Evolutionary conservation across 2,888 invertebrate genomes (phyloP).

Genomic region (Acanthococcus lagerstroemiae): DNA sequence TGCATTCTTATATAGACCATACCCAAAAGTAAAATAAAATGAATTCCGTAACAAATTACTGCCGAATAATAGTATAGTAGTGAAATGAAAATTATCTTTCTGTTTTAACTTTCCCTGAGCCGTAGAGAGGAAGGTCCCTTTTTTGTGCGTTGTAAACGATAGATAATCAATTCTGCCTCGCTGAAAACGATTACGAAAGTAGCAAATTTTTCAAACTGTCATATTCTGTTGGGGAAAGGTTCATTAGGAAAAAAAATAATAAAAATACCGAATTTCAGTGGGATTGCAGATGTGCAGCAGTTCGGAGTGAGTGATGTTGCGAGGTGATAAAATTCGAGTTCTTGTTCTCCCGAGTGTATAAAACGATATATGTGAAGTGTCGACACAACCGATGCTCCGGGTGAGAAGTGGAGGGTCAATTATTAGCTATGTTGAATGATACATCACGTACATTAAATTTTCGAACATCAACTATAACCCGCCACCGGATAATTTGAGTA

Average conservation of each 20-base stretch:
- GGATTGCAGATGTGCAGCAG: background rate
- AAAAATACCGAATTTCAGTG: background rate
- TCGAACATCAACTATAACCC: too few species aligned
- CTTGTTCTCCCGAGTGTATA: background rate
- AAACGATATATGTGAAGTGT: too few species aligned
- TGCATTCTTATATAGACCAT: background rate
- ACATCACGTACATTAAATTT: too few species aligned
- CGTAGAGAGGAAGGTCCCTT: background rate
- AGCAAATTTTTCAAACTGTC: background rate
- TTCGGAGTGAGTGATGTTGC: background rate
- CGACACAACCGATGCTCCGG: too few species aligned
- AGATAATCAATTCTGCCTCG: conserved; percentile 16
- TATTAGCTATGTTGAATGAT: too few species aligned
- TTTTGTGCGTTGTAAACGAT: background rate
- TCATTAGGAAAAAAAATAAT: too few species aligned
- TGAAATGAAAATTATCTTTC: conserved; percentile 24
- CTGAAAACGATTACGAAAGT: conserved; percentile 10
- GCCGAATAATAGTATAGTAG: conserved; percentile 23
- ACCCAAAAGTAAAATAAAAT: conserved; percentile 10
- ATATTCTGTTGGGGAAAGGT: background rate
- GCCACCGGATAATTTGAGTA: too few species aligned
- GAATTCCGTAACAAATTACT: conserved; percentile 24
- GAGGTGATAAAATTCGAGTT: background rate
- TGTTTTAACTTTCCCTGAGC: conserved; percentile 18
- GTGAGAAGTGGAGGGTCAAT: too few species aligned